Base-by-base conservation (phyloP, 2,888 invertebrate genomes). In the Calameuta pallipes region DNA sequence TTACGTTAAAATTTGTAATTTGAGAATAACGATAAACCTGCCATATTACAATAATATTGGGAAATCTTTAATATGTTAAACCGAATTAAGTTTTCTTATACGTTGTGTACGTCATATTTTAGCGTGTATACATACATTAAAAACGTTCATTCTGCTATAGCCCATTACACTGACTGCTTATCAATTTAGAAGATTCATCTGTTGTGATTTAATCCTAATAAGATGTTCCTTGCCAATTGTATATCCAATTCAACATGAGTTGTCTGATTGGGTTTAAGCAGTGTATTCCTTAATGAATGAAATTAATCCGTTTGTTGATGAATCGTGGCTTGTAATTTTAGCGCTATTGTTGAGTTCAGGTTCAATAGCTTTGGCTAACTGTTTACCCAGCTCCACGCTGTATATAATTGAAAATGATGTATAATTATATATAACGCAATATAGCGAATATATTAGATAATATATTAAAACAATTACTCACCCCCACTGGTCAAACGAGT, bases 401-500 rank as follows among this genome's bases (percentile, higher is more conserved):
- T 78, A 92, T 77, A 76, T 79, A 23, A 56, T 56, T 56, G 56
- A 56, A 56, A 56, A 56, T 56, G 9, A 56, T 56, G 9, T 56
- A 56, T 56, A 56, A n/a, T 75, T 69, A 68, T 76, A 33, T 30
- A 36, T 69, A 69, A 69, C 1, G 31, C 13, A 36, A 69, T 4
- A 76, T 71, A 15, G 31, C 12, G 11, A 31, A 71, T 12, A 23
- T 30, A 37, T 4, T 69, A 69, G 35, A 31, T 56, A 76, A 75
- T 75, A 23, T 73, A 77, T 75, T n/a, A 69, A 41, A 75, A 31
- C 33, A 74, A 80, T 36, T 74, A 92, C 94, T 92, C 91, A 95
- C 95, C 99, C 99, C 99, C 99, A 99, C 90, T 99, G 99, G 93
- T 99, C 99, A 92, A 96, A 99, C 0, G 99, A 99, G 92, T 99